Base-by-base conservation (phyloP, 1,140 invertebrate species). In the Melanaphis sacchari region DNA sequence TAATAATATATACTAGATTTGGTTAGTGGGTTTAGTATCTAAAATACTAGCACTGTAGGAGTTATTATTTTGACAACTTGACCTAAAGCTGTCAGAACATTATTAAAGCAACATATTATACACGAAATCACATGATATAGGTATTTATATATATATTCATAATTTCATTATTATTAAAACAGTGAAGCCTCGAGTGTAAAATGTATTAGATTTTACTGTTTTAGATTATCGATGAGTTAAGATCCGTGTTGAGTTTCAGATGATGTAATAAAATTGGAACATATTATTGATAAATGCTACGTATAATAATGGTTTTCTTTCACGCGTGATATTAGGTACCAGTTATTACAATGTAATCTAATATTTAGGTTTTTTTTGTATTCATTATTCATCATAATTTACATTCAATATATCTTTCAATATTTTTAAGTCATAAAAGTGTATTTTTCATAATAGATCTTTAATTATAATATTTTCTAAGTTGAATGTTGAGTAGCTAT, bases 11-110 rank as follows among this genome's bases (percentile, higher is more conserved):
- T 41, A 6, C 82, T 40, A 8, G 82, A 24, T 84, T 84, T 11
- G 38, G 82, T 84, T 82, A 84, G 9, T 38, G 22, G 81, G 81
- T 82, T 82, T 82, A 82, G 36, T 84, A 31, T 24, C 22, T 84
- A 84, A 84, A 40, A 84, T 40, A 84, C 81, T 82, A 40, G 38
- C 81, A 38, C 38, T 40, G 22, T 84, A 40, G 38, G 38, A 84
- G 38, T 84, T 84, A 84, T 84, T 22, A 84, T 40, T 76, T 76
- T 40, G 82, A 84, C 38, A 40, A 82, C 81, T 82, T 40, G 81
- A 40, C 36, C 81, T 82, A 82, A 84, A 84, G 82, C 21, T 84
- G 82, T 84, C 82, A 84, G 38, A 84, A 41, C 22, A 11, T 2
- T 38, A 11, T 2, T 38, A 84, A 84, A 84, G 40, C 24, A 84